phyloP scores from a whole-genome alignment of 2,888 invertebrate species.

The Spodoptera picta region DNA sequence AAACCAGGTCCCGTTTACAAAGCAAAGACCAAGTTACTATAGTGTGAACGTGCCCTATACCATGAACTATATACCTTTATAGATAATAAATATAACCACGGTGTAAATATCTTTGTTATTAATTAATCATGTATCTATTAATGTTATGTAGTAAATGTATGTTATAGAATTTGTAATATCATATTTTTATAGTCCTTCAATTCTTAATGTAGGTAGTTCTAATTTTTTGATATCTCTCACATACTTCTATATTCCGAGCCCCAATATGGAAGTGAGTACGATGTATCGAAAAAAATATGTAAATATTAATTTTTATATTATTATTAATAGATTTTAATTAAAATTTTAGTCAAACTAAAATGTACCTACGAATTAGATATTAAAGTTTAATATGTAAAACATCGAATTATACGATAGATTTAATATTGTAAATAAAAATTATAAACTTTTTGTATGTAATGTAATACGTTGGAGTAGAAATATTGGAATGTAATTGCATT shows the following conservation, averaged over 20 bases:
- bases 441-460: conserved; percentile 34
- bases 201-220: conserved; percentile 3
- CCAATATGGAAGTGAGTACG: conserved; percentile 65
- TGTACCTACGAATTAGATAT: conserved; percentile 43
- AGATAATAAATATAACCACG: conserved; percentile 8
- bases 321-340: conserved; percentile 10
- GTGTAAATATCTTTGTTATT: conserved; percentile 49
- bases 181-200: conserved; percentile 31
- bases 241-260: conserved; percentile 71
- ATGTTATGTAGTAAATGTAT: conserved; percentile 39
- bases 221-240: conserved; percentile 52
- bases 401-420: conserved; percentile 60
- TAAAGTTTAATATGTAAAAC: conserved; percentile 47
- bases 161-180: conserved; percentile 38
- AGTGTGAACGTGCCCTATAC: conserved; percentile 63
- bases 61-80: conserved; percentile 24
- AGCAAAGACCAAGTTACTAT: conserved; percentile 75
- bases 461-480: conserved; percentile 31
- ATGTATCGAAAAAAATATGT: conserved; percentile 49
- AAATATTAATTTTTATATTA: conserved; percentile 25
- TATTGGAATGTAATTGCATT: conserved; percentile 26
- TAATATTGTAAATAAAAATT: conserved; percentile 46
- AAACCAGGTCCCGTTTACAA: conserved; percentile 71
- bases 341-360: conserved; percentile 44
- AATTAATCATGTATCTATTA: conserved; percentile 31